Evolutionary conservation across 2,888 invertebrate genomes (phyloP), one percentile per base, ranked within the genome.

Genomic region (Helobdella robusta): DNA sequence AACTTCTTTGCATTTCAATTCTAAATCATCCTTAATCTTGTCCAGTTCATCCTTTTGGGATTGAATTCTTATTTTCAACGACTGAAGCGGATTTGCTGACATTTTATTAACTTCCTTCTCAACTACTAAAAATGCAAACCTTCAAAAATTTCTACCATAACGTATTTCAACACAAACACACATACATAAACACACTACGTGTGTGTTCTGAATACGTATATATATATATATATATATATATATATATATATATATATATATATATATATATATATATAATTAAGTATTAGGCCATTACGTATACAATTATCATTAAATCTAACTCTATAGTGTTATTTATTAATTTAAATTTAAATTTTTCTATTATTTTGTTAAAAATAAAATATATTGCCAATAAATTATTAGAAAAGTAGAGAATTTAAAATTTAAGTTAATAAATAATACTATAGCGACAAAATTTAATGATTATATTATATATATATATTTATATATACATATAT

Each of bases 41-140:
- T 64, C 67, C 44, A 67, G 32, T 32, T 67, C 67, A 44, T 67
- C 67, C 25, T 64, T 67, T 54, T 66, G 50, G 28, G 59, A 40
- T 59, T 67, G 67, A 28, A 67, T 50, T 40, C 59, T 64, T 35
- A 44, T 44, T 35, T 65, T 67, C 52, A 67, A 54, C 40, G 58
- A 52, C 34, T 34, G 28, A 64, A 67, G 64, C 11, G 64, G 65
- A 28, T 44, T 59, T 8, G 48, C 50, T 40, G 11, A 15, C 44
- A 40, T 40, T 40, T 40, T 40, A 15, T 40, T 11, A 15, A 40
- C n/a, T 40, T 11, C 11, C n/a, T 40, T 40, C n/a, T n/a, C 11
- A 40, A 40, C 11, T 40, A 40, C n/a, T 40, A 15, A 40, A 40
- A 40, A 40, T 40, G 44, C 11, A 40, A 40, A 5, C n/a, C 18